A percentile compares a stretch with the other conserved stretches of the same genome.
phyloP scores from a whole-genome alignment of 2,797 vertebrate species.

The Cottoperca gobio region DNA sequence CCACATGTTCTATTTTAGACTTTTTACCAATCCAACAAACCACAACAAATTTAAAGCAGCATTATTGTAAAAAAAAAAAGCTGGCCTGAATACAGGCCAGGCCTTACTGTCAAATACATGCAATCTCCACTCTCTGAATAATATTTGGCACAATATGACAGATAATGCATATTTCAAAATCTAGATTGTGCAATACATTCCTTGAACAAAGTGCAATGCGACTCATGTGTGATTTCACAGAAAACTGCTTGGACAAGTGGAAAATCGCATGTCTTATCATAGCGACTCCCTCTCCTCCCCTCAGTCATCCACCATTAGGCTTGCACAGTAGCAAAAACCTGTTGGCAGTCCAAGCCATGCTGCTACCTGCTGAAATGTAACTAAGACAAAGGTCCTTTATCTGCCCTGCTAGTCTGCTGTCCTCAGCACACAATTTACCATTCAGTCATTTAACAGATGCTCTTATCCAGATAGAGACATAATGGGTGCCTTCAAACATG shows the following conservation, averaged over 20 bases:
- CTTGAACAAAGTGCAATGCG: constrained; percentile 25
- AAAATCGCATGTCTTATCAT: constrained; percentile 77
- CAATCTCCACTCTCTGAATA: constrained; percentile 8
- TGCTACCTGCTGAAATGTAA: constrained; percentile 79
- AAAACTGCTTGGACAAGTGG: constrained; percentile 79
- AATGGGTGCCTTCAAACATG: constrained; percentile 73
- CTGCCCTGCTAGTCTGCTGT: constrained; percentile 75
- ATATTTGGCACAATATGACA: constrained; percentile 22
- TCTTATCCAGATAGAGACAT: constrained; percentile 73
- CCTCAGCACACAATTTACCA: constrained; percentile 77
- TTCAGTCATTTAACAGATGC: constrained; percentile 80
- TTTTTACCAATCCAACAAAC: constrained; percentile 1
- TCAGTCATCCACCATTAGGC: constrained; percentile 82
- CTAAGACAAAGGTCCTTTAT: constrained; percentile 83
- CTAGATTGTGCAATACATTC: not conserved
- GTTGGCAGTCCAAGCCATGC: constrained; percentile 77
- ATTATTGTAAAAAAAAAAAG: not conserved
- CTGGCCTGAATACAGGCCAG: not conserved
- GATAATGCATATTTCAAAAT: constrained; percentile 32
- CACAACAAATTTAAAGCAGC: constrained; percentile 2
- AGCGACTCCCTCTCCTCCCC: constrained; percentile 72
- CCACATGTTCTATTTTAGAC: not conserved
- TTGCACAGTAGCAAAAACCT: constrained; percentile 78
- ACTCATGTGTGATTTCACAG: constrained; percentile 59
- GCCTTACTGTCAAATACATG: constrained; percentile 7